phyloP scores from a whole-genome alignment of 2,113 vertebrate species.

The Eptesicus fuscus region DNA sequence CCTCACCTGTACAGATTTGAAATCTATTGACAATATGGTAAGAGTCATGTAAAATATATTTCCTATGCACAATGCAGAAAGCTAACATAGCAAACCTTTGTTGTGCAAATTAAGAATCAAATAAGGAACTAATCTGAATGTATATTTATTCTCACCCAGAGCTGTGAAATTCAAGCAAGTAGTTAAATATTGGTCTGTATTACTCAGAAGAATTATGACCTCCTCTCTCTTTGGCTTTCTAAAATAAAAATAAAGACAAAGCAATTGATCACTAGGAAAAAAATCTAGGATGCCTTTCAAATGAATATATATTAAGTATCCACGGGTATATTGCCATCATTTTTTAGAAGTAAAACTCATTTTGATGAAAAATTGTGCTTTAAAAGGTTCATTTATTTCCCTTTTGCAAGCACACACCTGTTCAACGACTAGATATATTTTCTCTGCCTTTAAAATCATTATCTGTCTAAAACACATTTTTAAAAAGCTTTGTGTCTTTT shows the following conservation, averaged over 20 bases:
- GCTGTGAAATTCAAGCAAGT: constrained; percentile 32
- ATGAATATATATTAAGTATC: constrained; percentile 53
- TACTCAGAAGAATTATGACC: constrained; percentile 15
- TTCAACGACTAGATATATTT: constrained; percentile 46
- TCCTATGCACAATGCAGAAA: neutral
- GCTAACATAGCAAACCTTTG: neutral
- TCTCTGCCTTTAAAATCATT: constrained; percentile 45
- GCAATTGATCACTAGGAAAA: constrained; percentile 28
- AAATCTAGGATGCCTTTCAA: constrained; percentile 2
- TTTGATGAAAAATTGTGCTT: constrained; percentile 52
- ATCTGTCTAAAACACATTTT: constrained; percentile 39
- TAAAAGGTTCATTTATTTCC: constrained; percentile 42
- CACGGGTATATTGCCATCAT: neutral
- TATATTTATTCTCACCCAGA: neutral
- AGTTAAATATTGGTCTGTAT: neutral
- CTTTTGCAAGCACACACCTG: constrained; percentile 25
- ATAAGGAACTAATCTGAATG: neutral
- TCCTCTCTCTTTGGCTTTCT: neutral
- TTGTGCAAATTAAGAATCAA: constrained; percentile 22
- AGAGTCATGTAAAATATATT: neutral
- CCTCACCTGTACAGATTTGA: neutral
- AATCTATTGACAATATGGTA: neutral
- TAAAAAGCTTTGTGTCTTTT: constrained; percentile 16
- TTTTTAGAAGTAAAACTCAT: constrained; percentile 54
- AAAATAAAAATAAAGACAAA: constrained; percentile 57